These are phyloP conservation scores for Baronia brevicornis DNA, from an alignment of 2,888 invertebrate species.

Conservation along the genomic window DNA sequence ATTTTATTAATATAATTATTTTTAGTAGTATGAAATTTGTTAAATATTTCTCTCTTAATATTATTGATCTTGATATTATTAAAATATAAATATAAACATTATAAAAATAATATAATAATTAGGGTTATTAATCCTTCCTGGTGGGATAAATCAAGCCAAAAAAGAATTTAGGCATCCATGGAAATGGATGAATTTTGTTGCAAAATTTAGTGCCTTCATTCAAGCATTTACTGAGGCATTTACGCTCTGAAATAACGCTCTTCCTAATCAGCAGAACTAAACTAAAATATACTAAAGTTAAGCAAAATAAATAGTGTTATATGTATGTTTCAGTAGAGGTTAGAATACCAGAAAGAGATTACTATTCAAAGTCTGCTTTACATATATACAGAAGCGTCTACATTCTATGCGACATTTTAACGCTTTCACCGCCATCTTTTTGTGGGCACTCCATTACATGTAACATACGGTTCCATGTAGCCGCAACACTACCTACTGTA, in stretches of 20 bases:
- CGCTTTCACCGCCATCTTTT: slow-evolving; percentile 29
- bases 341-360: slow-evolving; percentile 10
- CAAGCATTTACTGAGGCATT: no score
- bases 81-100: no score
- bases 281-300: slow-evolving; percentile 1
- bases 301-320: background rate
- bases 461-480: slow-evolving; percentile 43
- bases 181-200: no score
- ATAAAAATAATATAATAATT: no score
- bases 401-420: slow-evolving; percentile 28
- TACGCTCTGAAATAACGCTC: slow-evolving; percentile 3
- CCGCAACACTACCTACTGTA: slow-evolving; percentile 45
- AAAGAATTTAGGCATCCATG: no score
- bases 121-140: no score
- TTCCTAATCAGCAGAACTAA: background rate
- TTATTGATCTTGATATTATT: no score
- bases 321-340: slow-evolving; percentile 9
- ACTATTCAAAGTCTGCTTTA: slow-evolving; percentile 8
- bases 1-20: no score
- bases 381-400: slow-evolving; percentile 14
- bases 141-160: no score
- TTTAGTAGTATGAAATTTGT: no score
- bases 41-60: no score
- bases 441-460: slow-evolving; percentile 48
- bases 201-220: no score